These are phyloP conservation scores for Dilophus febrilis DNA, from an alignment of 2,888 invertebrate species.

Conservation along the genomic window DNA sequence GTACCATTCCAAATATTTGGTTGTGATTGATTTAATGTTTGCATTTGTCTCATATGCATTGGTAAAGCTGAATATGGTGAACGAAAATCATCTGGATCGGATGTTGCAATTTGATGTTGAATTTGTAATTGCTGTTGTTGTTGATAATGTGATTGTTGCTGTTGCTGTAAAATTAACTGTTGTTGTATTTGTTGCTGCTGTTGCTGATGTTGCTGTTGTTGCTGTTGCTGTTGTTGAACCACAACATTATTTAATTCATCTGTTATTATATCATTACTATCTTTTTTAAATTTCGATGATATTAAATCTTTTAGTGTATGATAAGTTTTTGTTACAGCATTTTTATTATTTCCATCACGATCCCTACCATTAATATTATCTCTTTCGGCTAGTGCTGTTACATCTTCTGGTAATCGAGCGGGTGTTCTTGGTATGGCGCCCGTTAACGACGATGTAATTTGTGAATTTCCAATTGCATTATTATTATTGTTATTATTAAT, in stretches of 20 bases:
- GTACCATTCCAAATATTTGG: slow-evolving; percentile 13
- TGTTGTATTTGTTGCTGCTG: not conserved
- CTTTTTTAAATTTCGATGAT: slow-evolving; percentile 57
- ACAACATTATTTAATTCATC: slow-evolving; percentile 27
- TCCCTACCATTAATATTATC: slow-evolving; percentile 40
- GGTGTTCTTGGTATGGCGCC: slow-evolving; percentile 29
- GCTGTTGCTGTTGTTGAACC: slow-evolving; percentile 7
- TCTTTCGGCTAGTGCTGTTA: slow-evolving; percentile 41
- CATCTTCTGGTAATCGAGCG: slow-evolving; percentile 28
- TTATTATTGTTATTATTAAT: slow-evolving; percentile 17
- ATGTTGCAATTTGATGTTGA: slow-evolving; percentile 9
- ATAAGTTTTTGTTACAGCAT: slow-evolving; percentile 62
- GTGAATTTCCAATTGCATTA: too few relatives aligned
- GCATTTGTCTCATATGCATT: slow-evolving; percentile 22
- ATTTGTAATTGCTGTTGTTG: slow-evolving; percentile 6
- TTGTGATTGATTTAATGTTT: slow-evolving; percentile 12
- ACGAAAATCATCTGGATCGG: slow-evolving; percentile 20
- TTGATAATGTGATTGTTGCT: not conserved
- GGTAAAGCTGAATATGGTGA: slow-evolving; percentile 32
- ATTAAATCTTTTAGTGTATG: slow-evolving; percentile 72
- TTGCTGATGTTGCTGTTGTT: slow-evolving; percentile 5
- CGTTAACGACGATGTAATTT: slow-evolving; percentile 8
- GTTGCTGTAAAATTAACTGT: too few relatives aligned
- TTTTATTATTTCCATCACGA: slow-evolving; percentile 27
- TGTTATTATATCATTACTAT: slow-evolving; percentile 32